Base-by-base conservation (phyloP, 1,140 invertebrate genomes). In the Mizuhopecten yessoensis region DNA sequence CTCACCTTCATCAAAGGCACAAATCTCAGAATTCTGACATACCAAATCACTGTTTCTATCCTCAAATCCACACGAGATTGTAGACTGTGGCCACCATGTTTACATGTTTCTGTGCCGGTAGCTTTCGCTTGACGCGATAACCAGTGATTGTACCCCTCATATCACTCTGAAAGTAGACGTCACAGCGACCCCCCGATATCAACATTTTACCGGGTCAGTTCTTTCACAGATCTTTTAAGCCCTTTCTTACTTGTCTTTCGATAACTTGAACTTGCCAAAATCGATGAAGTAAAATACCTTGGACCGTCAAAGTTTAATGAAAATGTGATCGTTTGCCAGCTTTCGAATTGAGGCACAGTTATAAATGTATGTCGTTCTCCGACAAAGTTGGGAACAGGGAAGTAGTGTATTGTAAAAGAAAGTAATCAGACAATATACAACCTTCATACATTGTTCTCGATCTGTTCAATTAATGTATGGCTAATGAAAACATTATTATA, bases 191-290 rank as follows among this genome's bases (percentile, higher is more conserved):
- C n/a, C n/a, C 57, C n/a, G 57, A 75, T 75, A 75, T 75, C 57
- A 75, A 75, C 23, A 23, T 75, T 29, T 29, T 29, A 75, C 23
- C 1, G 11, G 57, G 57, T 75, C 57, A 75, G 1, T 75, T 75
- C 57, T 75, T 75, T 75, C 57, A 75, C 57, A 29, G 57, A 75
- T 75, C 11, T n/a, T 75, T 75, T 75, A 75, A 75, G n/a, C 57
- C 23, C 2, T 75, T 75, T 75, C 57, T 75, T 75, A 29, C 57
- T 75, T 75, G 57, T 75, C 57, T 75, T n/a, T 75, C 2, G 57
- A 75, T 75, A 75, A 75, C 57, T n/a, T 17, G 57, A 75, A 75
- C 57, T 75, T 75, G 57, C 57, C 57, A 75, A 75, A 75, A 75
- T 75, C 57, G 17, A 75, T 75, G 57, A 75, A 75, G n/a, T 75